Conservation (phyloP, 2,888 invertebrate genomes). For the Hemaris fuciformis region DNA sequence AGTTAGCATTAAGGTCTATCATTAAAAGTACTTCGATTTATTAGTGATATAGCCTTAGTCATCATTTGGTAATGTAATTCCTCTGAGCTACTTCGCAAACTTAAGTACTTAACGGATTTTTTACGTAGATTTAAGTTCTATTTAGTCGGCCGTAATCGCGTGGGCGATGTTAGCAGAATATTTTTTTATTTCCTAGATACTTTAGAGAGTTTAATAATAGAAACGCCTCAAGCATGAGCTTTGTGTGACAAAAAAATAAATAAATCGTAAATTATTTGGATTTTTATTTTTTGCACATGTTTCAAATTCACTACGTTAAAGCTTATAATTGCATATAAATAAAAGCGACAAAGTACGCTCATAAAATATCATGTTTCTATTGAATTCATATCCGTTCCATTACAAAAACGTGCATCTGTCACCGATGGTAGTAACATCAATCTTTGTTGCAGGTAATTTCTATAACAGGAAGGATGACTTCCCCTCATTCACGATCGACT, state of each 20-base stretch:
- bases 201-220: neutral
- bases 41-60: too few relatives aligned
- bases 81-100: too few relatives aligned
- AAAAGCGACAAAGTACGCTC: neutral
- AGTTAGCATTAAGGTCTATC: too few relatives aligned
- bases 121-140: too few relatives aligned
- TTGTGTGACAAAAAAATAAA: neutral
- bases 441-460: constrained; percentile 68
- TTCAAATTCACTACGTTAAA: neutral
- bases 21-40: too few relatives aligned
- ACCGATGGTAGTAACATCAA: constrained; percentile 14
- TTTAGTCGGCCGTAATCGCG: too few relatives aligned
- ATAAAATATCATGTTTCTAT: constrained; percentile 13
- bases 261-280: neutral
- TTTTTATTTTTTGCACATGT: neutral
- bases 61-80: too few relatives aligned
- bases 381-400: constrained; percentile 22
- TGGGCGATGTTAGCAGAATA: too few relatives aligned
- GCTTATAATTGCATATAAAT: neutral
- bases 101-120: too few relatives aligned
- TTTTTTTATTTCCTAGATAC: too few relatives aligned
- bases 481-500: constrained; percentile 41
- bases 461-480: constrained; percentile 51
- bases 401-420: constrained; percentile 23
- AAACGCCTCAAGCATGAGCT: neutral